phyloP scores from a whole-genome alignment of 2,113 vertebrate genomes.

The Syrmaticus mikado region DNA sequence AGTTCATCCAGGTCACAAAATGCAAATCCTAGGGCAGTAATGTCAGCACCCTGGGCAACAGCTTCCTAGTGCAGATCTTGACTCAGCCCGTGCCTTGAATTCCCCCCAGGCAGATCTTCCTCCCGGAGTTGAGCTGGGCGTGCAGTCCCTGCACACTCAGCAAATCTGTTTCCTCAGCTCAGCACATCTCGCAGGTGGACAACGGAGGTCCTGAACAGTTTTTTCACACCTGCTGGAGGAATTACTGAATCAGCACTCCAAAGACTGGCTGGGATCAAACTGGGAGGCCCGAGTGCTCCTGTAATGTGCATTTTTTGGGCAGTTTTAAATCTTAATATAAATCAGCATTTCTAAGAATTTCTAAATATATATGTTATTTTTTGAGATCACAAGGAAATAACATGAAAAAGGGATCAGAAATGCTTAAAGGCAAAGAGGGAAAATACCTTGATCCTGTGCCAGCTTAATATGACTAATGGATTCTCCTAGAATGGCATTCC shows the following conservation, averaged over 20 bases:
- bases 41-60: fast-evolving
- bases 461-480: neutral
- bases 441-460: neutral
- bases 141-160: neutral
- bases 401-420: neutral
- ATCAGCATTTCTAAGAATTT: neutral
- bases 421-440: neutral
- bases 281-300: neutral
- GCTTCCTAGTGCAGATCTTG: neutral
- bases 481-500: neutral
- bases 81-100: neutral
- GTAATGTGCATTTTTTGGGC: neutral
- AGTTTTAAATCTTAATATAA: neutral
- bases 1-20: fast-evolving
- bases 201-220: neutral
- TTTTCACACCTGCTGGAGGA: neutral
- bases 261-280: neutral
- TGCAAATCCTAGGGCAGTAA: neutral
- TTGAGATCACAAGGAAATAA: neutral
- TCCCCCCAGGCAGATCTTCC: neutral
- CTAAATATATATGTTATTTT: neutral
- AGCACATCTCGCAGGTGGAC: neutral
- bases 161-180: neutral
- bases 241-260: neutral
- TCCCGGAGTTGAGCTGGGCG: neutral